These are phyloP conservation scores for Pardalotus punctatus DNA, from an alignment of 2,113 vertebrate genomes.

Conservation along the genomic window DNA sequence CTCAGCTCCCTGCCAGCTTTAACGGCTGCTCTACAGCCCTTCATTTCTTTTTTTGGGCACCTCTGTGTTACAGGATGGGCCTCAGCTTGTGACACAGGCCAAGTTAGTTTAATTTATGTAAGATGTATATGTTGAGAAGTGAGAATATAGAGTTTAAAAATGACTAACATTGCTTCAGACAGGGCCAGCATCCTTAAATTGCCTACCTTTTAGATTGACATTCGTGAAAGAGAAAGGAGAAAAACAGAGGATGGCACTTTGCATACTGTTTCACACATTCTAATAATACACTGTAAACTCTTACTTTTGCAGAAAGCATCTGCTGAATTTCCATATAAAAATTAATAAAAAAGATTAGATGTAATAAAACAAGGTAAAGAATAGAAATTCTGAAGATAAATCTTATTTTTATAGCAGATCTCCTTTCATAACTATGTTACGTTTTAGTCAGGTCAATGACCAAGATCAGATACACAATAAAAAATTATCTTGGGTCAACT, in stretches of 20 bases:
- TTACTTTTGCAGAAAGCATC: background rate
- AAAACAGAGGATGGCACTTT: background rate
- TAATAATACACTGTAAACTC: background rate
- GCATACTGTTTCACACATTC: background rate
- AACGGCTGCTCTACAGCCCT: background rate
- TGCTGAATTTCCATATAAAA: background rate
- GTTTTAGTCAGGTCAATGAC: background rate
- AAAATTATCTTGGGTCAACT: background rate
- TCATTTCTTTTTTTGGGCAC: background rate
- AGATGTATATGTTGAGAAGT: background rate
- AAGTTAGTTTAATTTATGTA: background rate
- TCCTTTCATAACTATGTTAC: background rate
- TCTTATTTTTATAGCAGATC: background rate
- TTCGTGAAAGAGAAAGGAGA: background rate
- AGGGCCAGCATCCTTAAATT: background rate
- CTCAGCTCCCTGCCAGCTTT: background rate
- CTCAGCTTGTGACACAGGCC: background rate
- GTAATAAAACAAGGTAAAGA: background rate
- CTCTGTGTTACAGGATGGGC: background rate
- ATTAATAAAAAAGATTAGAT: background rate
- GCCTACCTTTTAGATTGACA: background rate
- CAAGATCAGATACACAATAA: background rate
- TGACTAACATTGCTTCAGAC: background rate
- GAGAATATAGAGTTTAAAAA: background rate
- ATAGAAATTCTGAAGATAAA: background rate